Base-by-base conservation (phyloP, 2,113 vertebrate genomes). In the Kryptolebias marmoratus region DNA sequence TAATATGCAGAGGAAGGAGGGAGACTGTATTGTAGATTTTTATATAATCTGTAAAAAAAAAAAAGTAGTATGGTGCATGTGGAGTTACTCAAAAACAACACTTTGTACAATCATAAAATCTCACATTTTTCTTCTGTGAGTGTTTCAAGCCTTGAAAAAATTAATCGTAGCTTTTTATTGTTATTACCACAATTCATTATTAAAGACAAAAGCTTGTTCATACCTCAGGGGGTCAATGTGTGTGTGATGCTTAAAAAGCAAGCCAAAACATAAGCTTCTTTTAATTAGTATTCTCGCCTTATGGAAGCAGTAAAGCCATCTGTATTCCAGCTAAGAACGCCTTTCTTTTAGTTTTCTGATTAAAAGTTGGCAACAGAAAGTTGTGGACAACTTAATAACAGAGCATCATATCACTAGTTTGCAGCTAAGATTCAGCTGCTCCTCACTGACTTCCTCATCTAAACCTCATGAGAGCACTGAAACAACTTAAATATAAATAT, bases 371-470 rank as follows among this genome's bases (percentile, higher is more conserved):
- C 77, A 82, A 64, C 45, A 57, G 63, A 65, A 47, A 75, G 66
- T 48, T 80, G 69, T 0, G 65, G 80, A 80, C 79, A 81, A 59
- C 62, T 80, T 89, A 88, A 85, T 85, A 80, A 83, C 82, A 89
- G 78, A 86, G 77, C 45, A 49, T 49, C 32, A 55, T 5, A 30
- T 74, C 12, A n/a, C 44, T 16, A 27, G 11, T 64, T 60, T 80
- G 57, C 11, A n/a, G 72, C 27, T 36, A 61, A 66, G 64, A 42
- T 10, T 42, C 39, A 5, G 8, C 39, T 9, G 10, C n/a, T 71
- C 50, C 44, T 57, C 12, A 12, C 57, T 52, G 55, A 9, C 61
- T 73, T 61, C 78, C 82, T 61, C 64, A 15, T 58, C 45, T 64
- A 5, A 68, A 57, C 14, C 18, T 50, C 45, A 16, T 44, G 30